A percentile compares a stretch with the other conserved stretches of the same genome.
Evolutionary conservation across 1,140 invertebrate genomes (phyloP).

Genomic region (Rhagoletis zephyria): DNA sequence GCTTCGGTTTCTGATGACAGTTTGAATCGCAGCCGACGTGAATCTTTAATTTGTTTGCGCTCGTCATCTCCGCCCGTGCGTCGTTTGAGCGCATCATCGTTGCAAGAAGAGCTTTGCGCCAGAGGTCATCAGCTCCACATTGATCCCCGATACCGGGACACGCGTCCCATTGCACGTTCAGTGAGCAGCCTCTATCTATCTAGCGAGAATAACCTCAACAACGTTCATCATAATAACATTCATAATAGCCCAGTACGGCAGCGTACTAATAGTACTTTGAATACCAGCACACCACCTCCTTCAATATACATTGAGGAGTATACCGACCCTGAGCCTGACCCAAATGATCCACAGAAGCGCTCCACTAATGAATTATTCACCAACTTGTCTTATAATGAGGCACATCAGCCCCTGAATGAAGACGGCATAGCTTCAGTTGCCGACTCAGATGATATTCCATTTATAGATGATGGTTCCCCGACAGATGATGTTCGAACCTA

Average conservation of each 20-base stretch:
- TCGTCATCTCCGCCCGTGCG: conserved; percentile 65
- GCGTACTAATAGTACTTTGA: conserved; percentile 55
- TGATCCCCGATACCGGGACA: conserved; percentile 71
- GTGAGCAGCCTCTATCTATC: conserved; percentile 67
- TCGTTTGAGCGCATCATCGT: conserved; percentile 69
- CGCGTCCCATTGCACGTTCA: conserved; percentile 68
- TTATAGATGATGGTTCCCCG: conserved; percentile 69
- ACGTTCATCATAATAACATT: conserved; percentile 54
- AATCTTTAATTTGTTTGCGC: conserved; percentile 68
- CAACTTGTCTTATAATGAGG: conserved; percentile 67
- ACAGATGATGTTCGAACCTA: conserved; percentile 59
- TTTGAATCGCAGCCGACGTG: conserved; percentile 68
- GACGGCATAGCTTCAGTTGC: conserved; percentile 69
- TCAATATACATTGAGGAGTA: conserved; percentile 73
- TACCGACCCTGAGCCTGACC: conserved; percentile 63
- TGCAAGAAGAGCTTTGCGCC: conserved; percentile 70
- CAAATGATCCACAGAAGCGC: conserved; percentile 55
- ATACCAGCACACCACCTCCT: conserved; percentile 64
- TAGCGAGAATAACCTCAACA: conserved; percentile 62
- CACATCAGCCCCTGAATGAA: conserved; percentile 71
- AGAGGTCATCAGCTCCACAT: conserved; percentile 70
- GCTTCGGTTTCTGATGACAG: conserved; percentile 70
- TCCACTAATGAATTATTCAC: conserved; percentile 67
- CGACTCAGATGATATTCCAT: conserved; percentile 69
- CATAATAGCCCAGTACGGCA: conserved; percentile 64